These are phyloP conservation scores for Rhadina sibilatrix DNA, from an alignment of 2,113 vertebrate genomes.

Conservation along the genomic window DNA sequence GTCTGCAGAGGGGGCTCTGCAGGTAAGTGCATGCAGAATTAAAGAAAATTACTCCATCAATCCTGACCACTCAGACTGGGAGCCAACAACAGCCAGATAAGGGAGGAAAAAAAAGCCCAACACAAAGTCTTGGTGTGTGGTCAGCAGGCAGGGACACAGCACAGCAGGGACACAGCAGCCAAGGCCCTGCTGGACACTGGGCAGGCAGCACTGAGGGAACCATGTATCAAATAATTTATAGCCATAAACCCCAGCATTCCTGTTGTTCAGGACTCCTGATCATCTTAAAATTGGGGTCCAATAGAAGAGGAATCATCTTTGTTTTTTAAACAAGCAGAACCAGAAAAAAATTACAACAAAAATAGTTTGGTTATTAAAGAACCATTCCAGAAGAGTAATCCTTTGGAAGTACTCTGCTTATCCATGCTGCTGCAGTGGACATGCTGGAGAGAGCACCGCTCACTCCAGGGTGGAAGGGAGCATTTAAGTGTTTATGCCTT, in stretches of 20 bases:
- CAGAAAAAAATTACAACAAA: not conserved
- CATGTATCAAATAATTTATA: not conserved
- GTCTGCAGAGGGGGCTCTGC: not conserved
- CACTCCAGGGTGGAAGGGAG: not conserved
- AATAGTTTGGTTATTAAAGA: not conserved
- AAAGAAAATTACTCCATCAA: not conserved
- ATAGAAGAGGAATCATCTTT: not conserved
- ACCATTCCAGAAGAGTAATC: not conserved
- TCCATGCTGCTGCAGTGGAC: not conserved
- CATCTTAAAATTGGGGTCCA: not conserved
- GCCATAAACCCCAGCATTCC: not conserved
- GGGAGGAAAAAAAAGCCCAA: not conserved
- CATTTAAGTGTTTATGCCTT: not conserved
- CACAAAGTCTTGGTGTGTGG: not conserved
- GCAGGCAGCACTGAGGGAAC: not conserved
- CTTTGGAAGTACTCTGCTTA: not conserved
- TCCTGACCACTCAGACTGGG: not conserved
- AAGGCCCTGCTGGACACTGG: not conserved
- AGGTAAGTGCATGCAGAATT: fast-evolving
- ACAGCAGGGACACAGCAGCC: not conserved
- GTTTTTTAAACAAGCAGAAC: not conserved
- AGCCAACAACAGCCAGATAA: not conserved
- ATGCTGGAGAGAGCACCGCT: not conserved
- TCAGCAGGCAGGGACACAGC: not conserved
- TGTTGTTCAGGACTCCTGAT: not conserved